Percentiles rank a stretch among this genome's conserved stretches.
Evolutionary conservation across 53 echinoderm and acorn worm species (phyloP).

Genomic region (Stichopus horrens): DNA sequence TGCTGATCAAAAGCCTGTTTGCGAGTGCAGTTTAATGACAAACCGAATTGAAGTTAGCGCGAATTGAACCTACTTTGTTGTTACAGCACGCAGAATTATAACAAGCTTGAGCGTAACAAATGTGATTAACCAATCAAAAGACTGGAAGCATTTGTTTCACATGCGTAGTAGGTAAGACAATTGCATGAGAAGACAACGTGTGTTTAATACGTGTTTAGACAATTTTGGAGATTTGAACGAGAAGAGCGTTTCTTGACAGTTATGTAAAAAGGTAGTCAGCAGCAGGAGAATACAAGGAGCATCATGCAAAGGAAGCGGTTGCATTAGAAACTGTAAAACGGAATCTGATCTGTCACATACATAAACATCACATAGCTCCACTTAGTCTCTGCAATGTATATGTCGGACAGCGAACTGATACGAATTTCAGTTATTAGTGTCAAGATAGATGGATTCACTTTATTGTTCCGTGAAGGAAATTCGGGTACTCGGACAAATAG

Average conservation of each 20-base stretch:
- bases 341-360: not conserved
- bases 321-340: not conserved
- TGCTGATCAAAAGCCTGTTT: not conserved
- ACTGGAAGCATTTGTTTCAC: conserved; percentile 33
- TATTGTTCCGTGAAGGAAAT: too few species aligned
- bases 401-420: too few species aligned
- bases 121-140: conserved; percentile 36
- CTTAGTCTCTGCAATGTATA: too few species aligned
- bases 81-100: conserved; percentile 36
- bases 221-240: conserved; percentile 15
- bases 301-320: not conserved
- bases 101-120: conserved; percentile 45
- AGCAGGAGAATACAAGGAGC: not conserved
- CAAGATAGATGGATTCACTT: too few species aligned
- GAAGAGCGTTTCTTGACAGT: conserved; percentile 11
- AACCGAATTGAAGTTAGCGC: conserved; percentile 36
- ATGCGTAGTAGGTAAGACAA: conserved; percentile 32
- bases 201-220: conserved; percentile 22
- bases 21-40: conserved; percentile 27
- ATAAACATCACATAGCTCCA: not conserved
- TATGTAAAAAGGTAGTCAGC: not conserved
- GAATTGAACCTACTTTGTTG: conserved; percentile 39
- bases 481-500: too few species aligned
- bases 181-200: conserved; percentile 23
- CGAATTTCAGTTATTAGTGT: too few species aligned